These are phyloP conservation scores for Laterallus jamaicensis DNA, from an alignment of 2,113 vertebrate genomes.

Conservation along the genomic window DNA sequence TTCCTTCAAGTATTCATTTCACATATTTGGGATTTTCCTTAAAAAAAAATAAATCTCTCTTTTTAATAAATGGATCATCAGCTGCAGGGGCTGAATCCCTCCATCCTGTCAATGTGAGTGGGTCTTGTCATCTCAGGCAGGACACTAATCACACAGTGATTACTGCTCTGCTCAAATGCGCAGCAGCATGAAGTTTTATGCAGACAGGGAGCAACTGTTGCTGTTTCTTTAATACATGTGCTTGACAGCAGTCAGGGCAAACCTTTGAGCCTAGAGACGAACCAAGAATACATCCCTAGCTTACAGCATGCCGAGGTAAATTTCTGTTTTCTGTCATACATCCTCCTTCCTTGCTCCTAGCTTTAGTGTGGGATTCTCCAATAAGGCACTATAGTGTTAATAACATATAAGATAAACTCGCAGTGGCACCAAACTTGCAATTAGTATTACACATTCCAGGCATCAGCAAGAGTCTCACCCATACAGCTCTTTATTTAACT, in stretches of 20 bases:
- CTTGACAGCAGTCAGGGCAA: background rate
- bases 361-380: background rate
- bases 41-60: background rate
- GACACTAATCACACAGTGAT: background rate
- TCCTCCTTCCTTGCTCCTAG: background rate
- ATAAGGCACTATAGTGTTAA: background rate
- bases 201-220: background rate
- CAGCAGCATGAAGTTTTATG: background rate
- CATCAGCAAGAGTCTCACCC: accelerated
- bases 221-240: background rate
- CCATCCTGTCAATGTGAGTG: background rate
- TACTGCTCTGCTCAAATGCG: background rate
- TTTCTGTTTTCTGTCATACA: background rate
- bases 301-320: background rate
- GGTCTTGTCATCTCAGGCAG: background rate
- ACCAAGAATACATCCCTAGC: background rate
- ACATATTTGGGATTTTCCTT: background rate
- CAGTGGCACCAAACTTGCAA: background rate
- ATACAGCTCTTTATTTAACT: background rate
- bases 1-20: background rate
- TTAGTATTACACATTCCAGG: background rate
- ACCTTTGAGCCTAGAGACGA: background rate
- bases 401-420: background rate
- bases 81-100: background rate
- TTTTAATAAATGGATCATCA: background rate